Base-by-base conservation (phyloP, 2,797 vertebrate species). In the Acropternis orthonyx region DNA sequence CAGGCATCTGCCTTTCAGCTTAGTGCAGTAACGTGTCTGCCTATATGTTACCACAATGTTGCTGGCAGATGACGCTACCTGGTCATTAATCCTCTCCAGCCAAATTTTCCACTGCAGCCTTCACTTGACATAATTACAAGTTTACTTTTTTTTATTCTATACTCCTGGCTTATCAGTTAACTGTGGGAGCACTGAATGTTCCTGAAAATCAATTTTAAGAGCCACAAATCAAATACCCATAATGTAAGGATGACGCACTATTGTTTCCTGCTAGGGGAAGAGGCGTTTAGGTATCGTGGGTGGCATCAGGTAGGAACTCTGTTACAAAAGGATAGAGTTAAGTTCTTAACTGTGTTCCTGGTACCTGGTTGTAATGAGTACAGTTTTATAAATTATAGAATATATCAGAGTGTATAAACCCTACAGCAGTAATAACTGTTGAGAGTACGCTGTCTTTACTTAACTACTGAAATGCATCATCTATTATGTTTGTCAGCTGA, bases 401-500 rank as follows among this genome's bases (percentile, higher is more conserved):
- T 14, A 6, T 59, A 10, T 46, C 19, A 4, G 10, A 37, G 8
- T 22, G 16, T 46, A 41, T 77, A 51, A 88, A 36, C 46, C 44
- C 27, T 44, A 14, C 8, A 39, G 36, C 18, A 80, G 37, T 48
- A 73, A 14, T 8, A 78, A 12, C 28, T 48, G 6, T 27, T 61
- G 30, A 14, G 24, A 61, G 20, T 18, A 7, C 1, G 0, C n/a
- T 39, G 18, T 23, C 10, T 39, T 80, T 65, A 13, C 34, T 37
- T 69, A 1, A 2, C 1, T 46, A 28, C 16, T 71, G 7, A 37
- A 8, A 1, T 24, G 28, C 6, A 4, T 68, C 43, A 20, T 72
- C 63, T 23, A 3, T 67, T 59, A 1, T 72, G 22, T 77, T 85
- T 95, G 9, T 14, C 97, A 99, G 99, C 98, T 26, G 99, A 99